Conservation (phyloP, 2,113 vertebrate species). For the Struthio camelus region DNA sequence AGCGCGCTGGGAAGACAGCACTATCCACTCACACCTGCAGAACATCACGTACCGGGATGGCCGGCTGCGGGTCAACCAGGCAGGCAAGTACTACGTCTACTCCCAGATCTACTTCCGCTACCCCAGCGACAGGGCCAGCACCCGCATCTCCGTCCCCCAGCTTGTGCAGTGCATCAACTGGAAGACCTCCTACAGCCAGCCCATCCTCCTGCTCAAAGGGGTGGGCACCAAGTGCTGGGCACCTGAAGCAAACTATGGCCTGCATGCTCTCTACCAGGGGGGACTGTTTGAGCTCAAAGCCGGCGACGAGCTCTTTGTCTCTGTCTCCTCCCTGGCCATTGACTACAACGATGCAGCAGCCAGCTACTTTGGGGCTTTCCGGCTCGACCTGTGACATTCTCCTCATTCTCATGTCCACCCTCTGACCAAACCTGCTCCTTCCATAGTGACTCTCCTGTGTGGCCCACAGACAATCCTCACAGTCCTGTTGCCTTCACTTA, state of each 20-base stretch:
- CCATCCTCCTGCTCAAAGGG: slow-evolving; percentile 87
- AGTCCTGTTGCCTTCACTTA: not conserved
- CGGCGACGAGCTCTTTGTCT: slow-evolving; percentile 87
- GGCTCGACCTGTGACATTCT: slow-evolving; percentile 79
- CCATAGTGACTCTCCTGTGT: accelerated
- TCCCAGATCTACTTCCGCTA: slow-evolving; percentile 86
- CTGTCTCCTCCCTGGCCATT: slow-evolving; percentile 83
- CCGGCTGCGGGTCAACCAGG: slow-evolving; percentile 81
- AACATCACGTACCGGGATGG: slow-evolving; percentile 86
- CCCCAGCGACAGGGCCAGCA: slow-evolving; percentile 65
- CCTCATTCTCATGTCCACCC: not conserved
- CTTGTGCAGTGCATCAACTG: slow-evolving; percentile 88
- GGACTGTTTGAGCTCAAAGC: slow-evolving; percentile 86
- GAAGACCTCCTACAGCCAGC: slow-evolving; percentile 82
- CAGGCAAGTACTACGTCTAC: slow-evolving; percentile 89
- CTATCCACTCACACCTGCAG: slow-evolving; percentile 83
- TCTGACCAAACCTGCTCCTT: not conserved
- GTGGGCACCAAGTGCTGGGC: slow-evolving; percentile 91
- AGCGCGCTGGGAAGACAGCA: slow-evolving; percentile 80
- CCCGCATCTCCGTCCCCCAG: slow-evolving; percentile 78
- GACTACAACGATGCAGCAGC: slow-evolving; percentile 79
- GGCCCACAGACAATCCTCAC: not conserved
- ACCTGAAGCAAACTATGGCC: slow-evolving; percentile 82
- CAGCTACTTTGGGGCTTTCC: slow-evolving; percentile 87
- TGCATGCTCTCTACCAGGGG: slow-evolving; percentile 88